Evolutionary conservation across 2,888 invertebrate species (phyloP).

Genomic region (Hololepta plana): DNA sequence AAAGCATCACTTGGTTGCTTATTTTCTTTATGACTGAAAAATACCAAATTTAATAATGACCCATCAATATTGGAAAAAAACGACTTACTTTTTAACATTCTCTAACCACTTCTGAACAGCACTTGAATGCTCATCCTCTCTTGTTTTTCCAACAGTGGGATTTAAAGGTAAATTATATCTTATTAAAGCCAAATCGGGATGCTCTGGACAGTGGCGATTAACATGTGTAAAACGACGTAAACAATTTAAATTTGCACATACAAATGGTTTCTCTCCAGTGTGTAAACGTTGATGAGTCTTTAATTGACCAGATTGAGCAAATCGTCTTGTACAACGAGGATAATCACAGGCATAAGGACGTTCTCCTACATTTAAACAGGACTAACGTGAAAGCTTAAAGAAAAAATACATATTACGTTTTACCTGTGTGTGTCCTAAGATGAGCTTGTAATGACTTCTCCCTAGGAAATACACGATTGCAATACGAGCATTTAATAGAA

Average conservation of each 20-base stretch:
- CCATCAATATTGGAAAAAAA: not conserved
- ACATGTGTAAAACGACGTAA: constrained; percentile 55
- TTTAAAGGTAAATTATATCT: constrained; percentile 17
- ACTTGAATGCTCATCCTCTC: constrained; percentile 10
- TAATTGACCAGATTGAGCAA: constrained; percentile 60
- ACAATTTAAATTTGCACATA: constrained; percentile 44
- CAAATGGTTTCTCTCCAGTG: constrained; percentile 59
- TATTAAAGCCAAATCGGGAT: constrained; percentile 39
- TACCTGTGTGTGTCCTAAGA: constrained; percentile 44
- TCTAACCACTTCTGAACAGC: constrained; percentile 24
- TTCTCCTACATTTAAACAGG: no score
- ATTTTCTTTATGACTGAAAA: constrained; percentile 7
- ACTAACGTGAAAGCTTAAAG: no score
- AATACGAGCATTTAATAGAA: constrained; percentile 50
- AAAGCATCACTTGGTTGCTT: constrained; percentile 4
- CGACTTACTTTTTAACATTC: constrained; percentile 28
- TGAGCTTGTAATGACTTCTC: constrained; percentile 59
- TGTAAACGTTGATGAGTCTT: constrained; percentile 62
- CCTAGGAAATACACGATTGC: constrained; percentile 54
- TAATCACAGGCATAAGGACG: constrained; percentile 56
- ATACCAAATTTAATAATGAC: constrained; percentile 1
- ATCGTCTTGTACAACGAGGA: constrained; percentile 49
- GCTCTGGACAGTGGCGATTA: constrained; percentile 54
- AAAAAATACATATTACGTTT: constrained; percentile 6
- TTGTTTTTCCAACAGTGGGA: constrained; percentile 25